phyloP scores from a whole-genome alignment of 2,888 invertebrate genomes.

The Germaria angustata region DNA sequence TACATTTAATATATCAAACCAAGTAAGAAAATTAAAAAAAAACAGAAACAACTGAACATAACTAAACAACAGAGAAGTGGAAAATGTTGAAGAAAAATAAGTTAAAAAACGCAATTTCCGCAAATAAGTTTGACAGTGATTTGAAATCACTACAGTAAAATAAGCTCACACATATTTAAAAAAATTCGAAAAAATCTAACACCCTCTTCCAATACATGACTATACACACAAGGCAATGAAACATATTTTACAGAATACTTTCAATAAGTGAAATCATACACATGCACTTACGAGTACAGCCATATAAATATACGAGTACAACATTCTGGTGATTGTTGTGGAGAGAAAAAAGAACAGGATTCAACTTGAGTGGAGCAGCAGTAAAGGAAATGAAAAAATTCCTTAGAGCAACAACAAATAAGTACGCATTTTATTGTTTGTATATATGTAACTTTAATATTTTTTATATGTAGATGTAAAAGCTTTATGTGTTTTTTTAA shows the following conservation, averaged over 20 bases:
- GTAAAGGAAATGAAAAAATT: slow-evolving; percentile 65
- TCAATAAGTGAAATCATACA: slow-evolving; percentile 38
- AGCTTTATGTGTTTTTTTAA: slow-evolving; percentile 22
- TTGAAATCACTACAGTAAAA: slow-evolving; percentile 63
- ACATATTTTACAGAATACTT: slow-evolving; percentile 46
- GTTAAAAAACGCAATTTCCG: slow-evolving; percentile 64
- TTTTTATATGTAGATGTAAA: not conserved
- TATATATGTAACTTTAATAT: not conserved
- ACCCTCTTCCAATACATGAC: not conserved
- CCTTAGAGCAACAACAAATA: slow-evolving; percentile 58
- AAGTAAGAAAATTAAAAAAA: slow-evolving; percentile 1
- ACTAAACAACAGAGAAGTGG: not conserved
- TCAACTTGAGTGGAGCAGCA: slow-evolving; percentile 34
- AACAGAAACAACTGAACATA: not conserved
- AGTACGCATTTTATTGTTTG: slow-evolving; percentile 53
- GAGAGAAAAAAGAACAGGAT: slow-evolving; percentile 6
- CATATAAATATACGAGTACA: no score
- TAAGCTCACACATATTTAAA: slow-evolving; percentile 7
- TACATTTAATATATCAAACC: not conserved
- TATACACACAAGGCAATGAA: slow-evolving; percentile 27
- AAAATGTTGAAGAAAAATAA: not conserved
- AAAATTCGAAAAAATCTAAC: not conserved
- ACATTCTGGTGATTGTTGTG: slow-evolving; percentile 15
- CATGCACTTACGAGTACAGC: no score
- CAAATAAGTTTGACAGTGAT: slow-evolving; percentile 66